phyloP scores from a whole-genome alignment of 2,888 invertebrate genomes.

The Lasioglossum lativentre region DNA sequence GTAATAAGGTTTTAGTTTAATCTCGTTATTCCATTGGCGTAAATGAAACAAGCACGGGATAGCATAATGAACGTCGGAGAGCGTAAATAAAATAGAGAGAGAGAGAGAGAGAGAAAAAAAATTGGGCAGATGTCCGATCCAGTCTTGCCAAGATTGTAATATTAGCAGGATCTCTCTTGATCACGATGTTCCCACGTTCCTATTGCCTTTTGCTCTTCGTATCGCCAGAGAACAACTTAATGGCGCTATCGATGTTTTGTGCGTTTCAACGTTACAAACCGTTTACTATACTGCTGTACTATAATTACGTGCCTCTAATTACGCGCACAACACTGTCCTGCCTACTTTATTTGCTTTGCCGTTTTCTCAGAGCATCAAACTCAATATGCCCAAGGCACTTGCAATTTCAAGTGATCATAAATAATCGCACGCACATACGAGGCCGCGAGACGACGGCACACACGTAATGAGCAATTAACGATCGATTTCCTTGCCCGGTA shows the following conservation, averaged over 20 bases:
- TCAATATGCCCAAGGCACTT: constrained; percentile 46
- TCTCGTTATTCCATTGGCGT: background rate
- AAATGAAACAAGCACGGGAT: constrained; percentile 9
- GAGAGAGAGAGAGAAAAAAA: background rate
- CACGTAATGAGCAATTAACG: constrained; percentile 69
- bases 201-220: constrained; percentile 43
- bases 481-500: constrained; percentile 58
- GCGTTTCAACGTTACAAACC: constrained; percentile 52
- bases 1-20: background rate
- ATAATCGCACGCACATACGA: constrained; percentile 60
- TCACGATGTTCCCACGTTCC: constrained; percentile 60
- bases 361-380: constrained; percentile 52
- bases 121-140: constrained; percentile 7
- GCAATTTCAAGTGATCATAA: constrained; percentile 52
- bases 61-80: background rate
- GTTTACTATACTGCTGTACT: constrained; percentile 51
- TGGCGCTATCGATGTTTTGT: constrained; percentile 65
- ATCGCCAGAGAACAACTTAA: constrained; percentile 58
- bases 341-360: constrained; percentile 56
- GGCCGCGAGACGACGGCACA: constrained; percentile 28
- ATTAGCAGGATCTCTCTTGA: constrained; percentile 44
- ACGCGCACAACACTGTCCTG: constrained; percentile 57
- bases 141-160: constrained; percentile 22
- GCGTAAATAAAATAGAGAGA: background rate
- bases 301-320: constrained; percentile 69